Evolutionary conservation across 2,888 invertebrate genomes (phyloP), one percentile per base, ranked within the genome.

Genomic region (Diplazon laetatorius): DNA sequence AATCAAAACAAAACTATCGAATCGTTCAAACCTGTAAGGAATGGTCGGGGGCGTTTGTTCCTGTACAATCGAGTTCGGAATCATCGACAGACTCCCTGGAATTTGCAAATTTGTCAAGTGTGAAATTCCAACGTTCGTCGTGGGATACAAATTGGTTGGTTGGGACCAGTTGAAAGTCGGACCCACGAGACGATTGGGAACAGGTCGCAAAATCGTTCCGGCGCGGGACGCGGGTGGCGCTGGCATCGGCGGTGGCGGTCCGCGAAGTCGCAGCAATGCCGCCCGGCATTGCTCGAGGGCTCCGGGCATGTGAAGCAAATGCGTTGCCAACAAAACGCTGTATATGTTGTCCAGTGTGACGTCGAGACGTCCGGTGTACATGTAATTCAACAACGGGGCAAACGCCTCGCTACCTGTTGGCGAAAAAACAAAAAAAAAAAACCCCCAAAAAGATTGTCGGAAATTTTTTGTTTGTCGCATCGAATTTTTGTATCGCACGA

Each of bases 281-380:
- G 89, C 90, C 20, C 95, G 92, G 89, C 95, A 95, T 82, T 95
- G 92, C 83, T 95, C 95, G 59, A 95, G 87, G 0, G 95, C 95
- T 12, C 94, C 92, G 1, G 95, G 95, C 95, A 95, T 95, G 87
- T 95, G 95, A 52, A 95, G 91, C 62, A 95, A 92, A 89, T 95
- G 95, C 9, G 95, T 95, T 4, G 95, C 95, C 77, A 95, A 89
- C 9, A 95, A 90, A 50, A 95, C 94, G 82, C 94, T 94, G 91
- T 95, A 95, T 81, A 95, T 95, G 90, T 95, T 95, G 74, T 94
- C 93, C 80, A 94, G 91, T 82, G 93, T 95, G 25, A 95, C 91
- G 85, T 95, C 95, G 85, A 95, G 90, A 82, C 93, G 94, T 20
- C 95, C 95, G 5, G 95, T 95, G 90, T 95, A 95, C 95, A 95